Evolutionary conservation across 2,113 vertebrate genomes (phyloP).

Genomic region (Heptranchias perlo): DNA sequence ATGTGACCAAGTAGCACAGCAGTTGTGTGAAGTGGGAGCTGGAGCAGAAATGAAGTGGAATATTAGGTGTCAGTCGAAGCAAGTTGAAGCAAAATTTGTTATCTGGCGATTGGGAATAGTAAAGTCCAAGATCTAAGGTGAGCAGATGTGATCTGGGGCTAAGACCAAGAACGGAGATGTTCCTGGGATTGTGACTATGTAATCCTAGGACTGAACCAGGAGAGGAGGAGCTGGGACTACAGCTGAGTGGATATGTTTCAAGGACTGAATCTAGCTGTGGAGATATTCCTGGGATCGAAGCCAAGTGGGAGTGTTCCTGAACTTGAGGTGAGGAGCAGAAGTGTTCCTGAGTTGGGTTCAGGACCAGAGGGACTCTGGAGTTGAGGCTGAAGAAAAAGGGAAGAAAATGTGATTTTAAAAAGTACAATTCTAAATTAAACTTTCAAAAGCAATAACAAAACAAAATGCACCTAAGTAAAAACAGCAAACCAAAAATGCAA

Average conservation of each 20-base stretch:
- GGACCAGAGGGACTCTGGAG: background rate
- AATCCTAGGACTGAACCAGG: background rate
- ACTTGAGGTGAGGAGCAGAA: background rate
- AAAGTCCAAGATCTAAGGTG: background rate
- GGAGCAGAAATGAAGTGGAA: background rate
- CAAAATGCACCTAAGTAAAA: background rate
- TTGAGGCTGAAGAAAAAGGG: background rate
- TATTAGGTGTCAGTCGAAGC: background rate
- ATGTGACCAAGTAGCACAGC: background rate
- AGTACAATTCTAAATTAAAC: background rate
- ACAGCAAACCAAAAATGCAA: no score
- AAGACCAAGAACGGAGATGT: background rate
- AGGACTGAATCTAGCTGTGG: no score
- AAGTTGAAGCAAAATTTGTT: background rate
- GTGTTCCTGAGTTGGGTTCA: background rate
- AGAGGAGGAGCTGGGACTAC: no score
- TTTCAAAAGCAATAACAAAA: background rate
- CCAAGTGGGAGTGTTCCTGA: background rate
- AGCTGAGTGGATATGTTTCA: no score
- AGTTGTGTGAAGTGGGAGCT: background rate
- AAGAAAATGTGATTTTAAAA: background rate
- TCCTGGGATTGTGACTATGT: background rate
- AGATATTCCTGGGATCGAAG: background rate
- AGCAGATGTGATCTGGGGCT: background rate
- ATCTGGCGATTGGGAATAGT: background rate